Evolutionary conservation across 1,140 invertebrate species (phyloP), one percentile per base, ranked within the genome.

Genomic region (Heliconius melpomene): DNA sequence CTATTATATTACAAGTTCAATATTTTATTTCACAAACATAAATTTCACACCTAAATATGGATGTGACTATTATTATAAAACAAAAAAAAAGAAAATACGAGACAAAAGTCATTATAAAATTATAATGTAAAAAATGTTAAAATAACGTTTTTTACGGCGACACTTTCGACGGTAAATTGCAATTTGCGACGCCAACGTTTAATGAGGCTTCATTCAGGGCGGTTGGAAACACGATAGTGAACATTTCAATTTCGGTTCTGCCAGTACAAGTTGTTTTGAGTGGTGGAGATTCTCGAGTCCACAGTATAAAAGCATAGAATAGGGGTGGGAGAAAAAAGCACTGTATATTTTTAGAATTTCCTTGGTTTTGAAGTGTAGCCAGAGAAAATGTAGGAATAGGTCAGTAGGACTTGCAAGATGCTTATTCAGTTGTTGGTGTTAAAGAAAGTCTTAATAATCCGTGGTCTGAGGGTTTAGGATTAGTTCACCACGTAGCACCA

Each of bases 181-280:
- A 84, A 82, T 84, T 82, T 82, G 83, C 78, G 54, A 77, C 80
- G 57, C 80, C 80, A 75, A 73, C 82, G 73, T 81, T 84, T 84
- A 84, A 84, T 80, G 83, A 84, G 83, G 83, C 83, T 82, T 82
- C 80, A 78, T 84, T 84, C 78, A 82, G 72, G 75, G 80, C 80
- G 78, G 82, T 83, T 82, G 66, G 76, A 78, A 78, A 66, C 79
- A 46, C 77, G 72, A 83, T 79, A 76, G 72, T 78, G 82, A 73
- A 83, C 81, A 81, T 81, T 83, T 81, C 79, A 81, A 83, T 85
- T 86, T 86, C 79, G 60, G 26, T 66, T 66, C 60, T 29, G 54
- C 77, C 54, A 66, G 23, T 29, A 66, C 60, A 29, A 66, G 11
- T 26, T 29, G 60, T 66, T 66, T 66, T 66, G 60, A 23, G 20